Evolutionary conservation across 2,888 invertebrate genomes (phyloP).

Genomic region (Ferrisia virgata): DNA sequence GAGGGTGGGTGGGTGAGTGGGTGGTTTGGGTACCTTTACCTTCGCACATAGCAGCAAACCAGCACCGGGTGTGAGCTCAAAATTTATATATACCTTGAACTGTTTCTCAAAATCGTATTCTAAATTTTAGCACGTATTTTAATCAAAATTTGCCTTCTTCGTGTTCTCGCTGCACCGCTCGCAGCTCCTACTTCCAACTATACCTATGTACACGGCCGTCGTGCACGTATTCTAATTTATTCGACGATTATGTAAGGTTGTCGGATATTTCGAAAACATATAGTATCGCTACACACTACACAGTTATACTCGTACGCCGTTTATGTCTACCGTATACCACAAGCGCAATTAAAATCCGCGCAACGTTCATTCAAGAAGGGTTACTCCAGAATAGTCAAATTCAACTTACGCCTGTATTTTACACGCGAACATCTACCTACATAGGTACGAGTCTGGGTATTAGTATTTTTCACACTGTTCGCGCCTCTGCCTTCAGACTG

Average conservation of each 20-base stretch:
- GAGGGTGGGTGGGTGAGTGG: too few species aligned
- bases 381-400: too few species aligned
- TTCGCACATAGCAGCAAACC: background rate
- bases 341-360: background rate
- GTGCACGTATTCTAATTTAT: slow-evolving; percentile 28
- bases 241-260: slow-evolving; percentile 10
- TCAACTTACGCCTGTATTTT: too few species aligned
- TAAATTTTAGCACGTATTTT: background rate
- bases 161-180: background rate
- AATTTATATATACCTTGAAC: background rate
- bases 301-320: background rate
- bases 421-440: too few species aligned
- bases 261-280: background rate
- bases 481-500: too few species aligned
- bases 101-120: background rate
- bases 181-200: background rate
- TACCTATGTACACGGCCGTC: background rate
- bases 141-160: slow-evolving; percentile 10
- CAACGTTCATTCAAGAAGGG: background rate
- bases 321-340: background rate
- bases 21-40: background rate
- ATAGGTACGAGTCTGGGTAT: too few species aligned
- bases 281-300: background rate
- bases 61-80: background rate
- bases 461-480: too few species aligned